A percentile compares a stretch with the other conserved stretches of the same genome.
These are phyloP conservation scores for Drosophila guanche DNA, from an alignment of 1,140 invertebrate species.

Conservation along the genomic window DNA sequence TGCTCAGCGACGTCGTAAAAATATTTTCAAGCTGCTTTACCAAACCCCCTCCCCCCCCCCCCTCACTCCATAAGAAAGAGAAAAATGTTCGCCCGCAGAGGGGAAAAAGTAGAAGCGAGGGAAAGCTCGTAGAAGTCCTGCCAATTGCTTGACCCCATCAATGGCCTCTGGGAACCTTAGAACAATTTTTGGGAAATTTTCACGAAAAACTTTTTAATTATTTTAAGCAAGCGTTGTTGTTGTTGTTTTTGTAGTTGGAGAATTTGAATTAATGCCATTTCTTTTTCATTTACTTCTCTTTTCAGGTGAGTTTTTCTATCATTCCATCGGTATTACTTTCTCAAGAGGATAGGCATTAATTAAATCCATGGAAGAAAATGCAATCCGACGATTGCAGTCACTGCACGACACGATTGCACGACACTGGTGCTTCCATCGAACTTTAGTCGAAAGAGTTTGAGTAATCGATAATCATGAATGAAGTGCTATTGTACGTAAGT, in stretches of 20 bases:
- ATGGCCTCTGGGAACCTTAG: constrained; percentile 68
- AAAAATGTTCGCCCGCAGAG: no score
- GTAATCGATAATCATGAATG: no score
- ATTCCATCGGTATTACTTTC: neutral
- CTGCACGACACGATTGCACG: no score
- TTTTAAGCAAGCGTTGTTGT: constrained; percentile 39
- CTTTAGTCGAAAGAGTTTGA: no score
- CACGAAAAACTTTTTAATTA: constrained; percentile 70
- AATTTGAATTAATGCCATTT: constrained; percentile 56
- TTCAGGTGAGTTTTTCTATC: constrained; percentile 57
- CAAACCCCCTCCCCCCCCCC: neutral
- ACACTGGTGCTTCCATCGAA: no score
- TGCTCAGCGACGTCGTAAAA: constrained; percentile 49
- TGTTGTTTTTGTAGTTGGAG: neutral
- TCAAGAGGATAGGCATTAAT: no score
- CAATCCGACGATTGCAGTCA: no score
- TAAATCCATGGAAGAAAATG: no score
- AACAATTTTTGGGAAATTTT: constrained; percentile 56
- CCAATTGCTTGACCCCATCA: constrained; percentile 60
- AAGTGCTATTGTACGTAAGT: no score
- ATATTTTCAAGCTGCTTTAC: constrained; percentile 54
- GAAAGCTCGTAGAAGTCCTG: constrained; percentile 7
- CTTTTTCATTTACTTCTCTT: constrained; percentile 20
- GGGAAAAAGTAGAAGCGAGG: neutral
- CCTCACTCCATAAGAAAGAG: no score